Base-by-base conservation (phyloP, 2,113 vertebrate genomes). In the Herpetotheres cachinnans region DNA sequence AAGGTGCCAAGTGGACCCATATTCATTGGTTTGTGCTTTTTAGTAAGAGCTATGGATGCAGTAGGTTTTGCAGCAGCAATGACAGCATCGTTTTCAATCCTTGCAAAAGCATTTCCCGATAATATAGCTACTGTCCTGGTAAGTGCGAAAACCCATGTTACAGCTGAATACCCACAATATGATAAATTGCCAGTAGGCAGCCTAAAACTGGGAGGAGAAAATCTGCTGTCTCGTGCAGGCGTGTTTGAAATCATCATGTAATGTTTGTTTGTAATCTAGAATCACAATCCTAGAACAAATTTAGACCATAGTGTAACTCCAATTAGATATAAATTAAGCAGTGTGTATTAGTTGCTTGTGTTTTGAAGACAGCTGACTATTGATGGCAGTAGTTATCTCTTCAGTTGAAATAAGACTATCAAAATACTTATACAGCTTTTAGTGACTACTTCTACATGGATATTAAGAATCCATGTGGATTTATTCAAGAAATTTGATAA, bases 91-190 rank as follows among this genome's bases (percentile, higher is more conserved):
- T 99, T 98, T 92, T 98, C 99, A 17, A 97, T 99, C 44, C 98
- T 99, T 10, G 98, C 98, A 38, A 98, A 99, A 91, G 98, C 98
- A 55, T 99, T 99, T 97, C 99, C 99, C 40, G 97, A 98, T 96
- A 99, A 99, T 79, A 98, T 99, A 97, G 99, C 99, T 10, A 99
- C 99, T 92, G 98, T 99, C 62, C 5, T 99, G 99, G 99, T 99
- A 98, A 98, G 99, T 98, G 89, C 70, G 32, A 89, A 93, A 93
- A 71, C 0, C 14, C 11, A 8, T 32, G 27, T 67, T 72, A 58
- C 40, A 94, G 34, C 25, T 32, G 14, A 61, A 36, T 82, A 61
- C 20, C 4, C 8, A 4, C 29, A 66, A 8, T n/a, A 25, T 6
- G 30, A 14, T 79, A 71, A 92, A 63, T 83, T 77, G 34, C 30